Percentiles rank a stretch among this genome's conserved stretches.
Conservation (phyloP, 1,140 invertebrate genomes). For the Pogonomyrmex barbatus region DNA sequence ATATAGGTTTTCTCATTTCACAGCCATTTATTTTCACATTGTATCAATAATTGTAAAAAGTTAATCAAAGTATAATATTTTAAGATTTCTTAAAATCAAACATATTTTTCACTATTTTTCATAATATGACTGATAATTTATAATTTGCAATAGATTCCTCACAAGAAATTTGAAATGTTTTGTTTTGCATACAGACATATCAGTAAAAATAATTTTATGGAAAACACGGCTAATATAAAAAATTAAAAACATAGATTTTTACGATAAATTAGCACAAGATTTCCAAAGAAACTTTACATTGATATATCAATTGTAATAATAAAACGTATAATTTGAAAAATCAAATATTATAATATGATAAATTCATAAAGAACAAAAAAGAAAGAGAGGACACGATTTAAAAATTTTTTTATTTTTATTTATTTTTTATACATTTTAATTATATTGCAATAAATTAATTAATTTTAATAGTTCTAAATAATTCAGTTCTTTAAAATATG, state of each 20-base stretch:
- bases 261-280: neutral
- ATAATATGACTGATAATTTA: neutral
- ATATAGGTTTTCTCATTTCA: neutral
- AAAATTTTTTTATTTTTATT: neutral
- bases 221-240: conserved; percentile 16
- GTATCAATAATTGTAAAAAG: neutral
- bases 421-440: neutral
- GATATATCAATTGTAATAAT: neutral
- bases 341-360: neutral
- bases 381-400: neutral
- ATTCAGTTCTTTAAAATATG: neutral
- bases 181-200: neutral
- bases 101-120: neutral
- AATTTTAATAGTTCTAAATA: neutral
- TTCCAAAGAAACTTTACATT: neutral
- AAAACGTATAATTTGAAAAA: neutral
- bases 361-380: neutral
- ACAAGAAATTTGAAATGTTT: too few relatives aligned
- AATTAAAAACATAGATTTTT: neutral
- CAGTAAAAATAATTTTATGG: neutral
- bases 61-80: neutral
- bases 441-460: neutral
- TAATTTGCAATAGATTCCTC: neutral
- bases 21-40: neutral
- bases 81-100: neutral